Percentiles rank a stretch among this genome's conserved stretches.
Conservation (phyloP, 2,888 invertebrate genomes). For the Synergus itoensis region DNA sequence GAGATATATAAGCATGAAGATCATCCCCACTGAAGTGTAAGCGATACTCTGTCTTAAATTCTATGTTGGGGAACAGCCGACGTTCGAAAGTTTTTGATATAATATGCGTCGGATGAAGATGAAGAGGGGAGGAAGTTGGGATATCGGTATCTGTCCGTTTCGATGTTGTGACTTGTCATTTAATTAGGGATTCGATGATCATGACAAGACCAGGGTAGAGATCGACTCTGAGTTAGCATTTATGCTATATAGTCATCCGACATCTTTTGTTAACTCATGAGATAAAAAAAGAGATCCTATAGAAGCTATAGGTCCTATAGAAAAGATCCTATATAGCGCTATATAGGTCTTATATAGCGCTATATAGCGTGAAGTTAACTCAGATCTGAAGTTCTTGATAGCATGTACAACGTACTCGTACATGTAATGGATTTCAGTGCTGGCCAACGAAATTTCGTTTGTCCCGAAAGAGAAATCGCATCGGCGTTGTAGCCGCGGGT, state of each 20-base stretch:
- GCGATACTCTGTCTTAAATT: not conserved
- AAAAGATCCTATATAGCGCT: no score
- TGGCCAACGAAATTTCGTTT: not conserved
- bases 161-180: conserved; percentile 11
- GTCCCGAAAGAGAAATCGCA: conserved; percentile 33
- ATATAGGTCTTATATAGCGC: no score
- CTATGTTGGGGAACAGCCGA: not conserved
- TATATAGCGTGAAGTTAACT: no score
- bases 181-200: conserved; percentile 20
- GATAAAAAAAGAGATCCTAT: no score
- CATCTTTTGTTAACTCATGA: no score
- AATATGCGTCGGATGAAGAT: not conserved
- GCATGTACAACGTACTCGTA: not conserved
- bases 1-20: conserved; percentile 6
- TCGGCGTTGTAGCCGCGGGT: conserved; percentile 23
- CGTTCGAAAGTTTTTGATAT: conserved; percentile 24
- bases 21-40: conserved; percentile 16
- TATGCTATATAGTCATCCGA: no score
- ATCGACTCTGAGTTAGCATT: not conserved
- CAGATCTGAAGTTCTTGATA: not conserved
- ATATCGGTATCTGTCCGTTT: conserved; percentile 7
- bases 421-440: not conserved
- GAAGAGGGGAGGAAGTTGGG: conserved; percentile 2
- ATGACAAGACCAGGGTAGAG: not conserved
- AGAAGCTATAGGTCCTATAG: no score